Base-by-base conservation (phyloP, 2,888 invertebrate genomes). In the Galerucella nymphaeae region DNA sequence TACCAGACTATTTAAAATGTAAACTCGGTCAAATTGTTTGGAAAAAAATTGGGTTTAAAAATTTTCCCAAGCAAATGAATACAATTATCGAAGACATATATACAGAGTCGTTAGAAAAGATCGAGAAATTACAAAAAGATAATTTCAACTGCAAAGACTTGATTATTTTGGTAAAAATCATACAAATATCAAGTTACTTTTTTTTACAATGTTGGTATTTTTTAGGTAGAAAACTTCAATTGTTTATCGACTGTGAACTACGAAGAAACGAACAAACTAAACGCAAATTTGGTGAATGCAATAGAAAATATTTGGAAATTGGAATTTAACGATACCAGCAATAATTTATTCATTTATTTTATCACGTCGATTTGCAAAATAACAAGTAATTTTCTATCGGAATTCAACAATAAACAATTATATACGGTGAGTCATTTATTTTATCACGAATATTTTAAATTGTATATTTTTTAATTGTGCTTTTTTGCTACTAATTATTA, bases 331-430 rank as follows among this genome's bases (percentile, higher is more conserved):
- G 75, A 77, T 55, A 65, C 75, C 53, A 57, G 61, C 10, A 81
- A 81, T 65, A 77, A 79, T 66, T 74, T 80, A 55, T 78, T 79
- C 58, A 77, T 76, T 71, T 76, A 79, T 73, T 80, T 82, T 73
- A 59, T 81, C 67, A 57, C 38, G 11, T 80, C 74, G 66, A 75
- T 82, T 59, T 76, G 73, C 67, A 77, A 76, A 75, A 75, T 81
- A 59, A 82, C 83, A 42, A 72, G 66, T 16, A 73, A 65, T 65
- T 71, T 74, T 65, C 45, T 74, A 38, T 10, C 4, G 59, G 75
- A 77, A 70, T 76, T 76, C 53, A 73, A 68, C 66, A 71, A 70
- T 64, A 72, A 67, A 62, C 73, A 77, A 71, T 63, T 77, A 58
- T 70, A 73, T 64, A 72, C 30, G 65, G 77, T 77, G 71, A 75